These are phyloP conservation scores for Aquatica leii DNA, from an alignment of 2,888 invertebrate species.

Conservation along the genomic window DNA sequence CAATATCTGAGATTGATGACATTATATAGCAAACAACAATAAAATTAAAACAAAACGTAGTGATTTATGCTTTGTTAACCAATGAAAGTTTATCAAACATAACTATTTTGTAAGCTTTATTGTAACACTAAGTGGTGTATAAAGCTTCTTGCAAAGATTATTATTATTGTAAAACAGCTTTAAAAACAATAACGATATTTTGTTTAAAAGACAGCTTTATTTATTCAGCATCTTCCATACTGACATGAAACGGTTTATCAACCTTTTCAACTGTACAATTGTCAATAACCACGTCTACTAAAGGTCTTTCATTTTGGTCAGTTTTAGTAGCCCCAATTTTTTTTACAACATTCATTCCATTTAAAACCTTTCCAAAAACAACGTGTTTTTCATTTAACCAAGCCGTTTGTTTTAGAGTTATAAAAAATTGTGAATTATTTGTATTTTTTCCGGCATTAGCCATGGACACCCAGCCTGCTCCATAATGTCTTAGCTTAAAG, in stretches of 20 bases:
- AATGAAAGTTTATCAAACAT: no score
- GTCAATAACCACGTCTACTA: conserved; percentile 82
- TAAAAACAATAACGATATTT: neutral
- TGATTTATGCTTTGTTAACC: no score
- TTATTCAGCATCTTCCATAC: conserved; percentile 81
- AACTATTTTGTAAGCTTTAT: no score
- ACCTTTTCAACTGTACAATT: conserved; percentile 78
- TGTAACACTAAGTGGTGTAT: no score
- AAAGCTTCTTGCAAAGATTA: no score
- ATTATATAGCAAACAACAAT: no score
- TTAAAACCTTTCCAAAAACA: conserved; percentile 93
- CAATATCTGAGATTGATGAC: no score
- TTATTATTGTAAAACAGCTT: no score
- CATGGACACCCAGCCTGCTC: conserved; percentile 98
- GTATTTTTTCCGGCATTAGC: conserved; percentile 98
- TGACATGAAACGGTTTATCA: conserved; percentile 83
- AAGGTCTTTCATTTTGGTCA: conserved; percentile 81
- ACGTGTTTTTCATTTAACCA: conserved; percentile 97
- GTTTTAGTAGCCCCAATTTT: conserved; percentile 81
- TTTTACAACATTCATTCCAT: conserved; percentile 86
- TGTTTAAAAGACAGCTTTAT: neutral
- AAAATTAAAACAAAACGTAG: no score
- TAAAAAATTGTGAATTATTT: conserved; percentile 98
- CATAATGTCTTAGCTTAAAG: conserved; percentile 96
- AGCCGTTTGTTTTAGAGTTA: conserved; percentile 85